Evolutionary conservation across 2,113 vertebrate genomes (phyloP), one percentile per base, ranked within the genome.

Genomic region (Oncorhynchus clarkii): DNA sequence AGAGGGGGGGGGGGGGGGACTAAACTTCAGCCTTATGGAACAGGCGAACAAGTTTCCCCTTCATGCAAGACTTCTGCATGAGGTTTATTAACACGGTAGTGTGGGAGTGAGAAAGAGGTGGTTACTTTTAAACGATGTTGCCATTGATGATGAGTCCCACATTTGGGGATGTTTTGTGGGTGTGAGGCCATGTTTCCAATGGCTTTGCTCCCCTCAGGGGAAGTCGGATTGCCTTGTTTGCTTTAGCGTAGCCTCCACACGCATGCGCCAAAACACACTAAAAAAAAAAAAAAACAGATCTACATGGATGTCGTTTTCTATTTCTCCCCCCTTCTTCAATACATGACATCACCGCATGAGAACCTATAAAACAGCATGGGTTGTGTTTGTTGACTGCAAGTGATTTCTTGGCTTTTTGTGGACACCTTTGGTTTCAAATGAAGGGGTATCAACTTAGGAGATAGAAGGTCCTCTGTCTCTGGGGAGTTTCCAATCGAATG

Each of bases 271-370:
- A 6, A 5, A 26, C 62, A 20, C 31, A 48, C 20, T n/a, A 3
- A 3, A 27, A 60, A 20, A 31, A 4, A 60, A 18, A 2, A n/a
- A 51, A 80, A 3, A 45, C 13, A 29, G 16, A 68, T 70, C 39
- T 22, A 79, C 6, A 75, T 85, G 77, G 77, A 89, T 88, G 67
- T 85, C 29, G 74, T 84, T 84, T 83, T 82, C 80, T 57, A 71
- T 57, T 73, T 73, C 9, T 39, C 70, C 57, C 51, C 70, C 73
- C 73, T 72, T 57, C 78, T 60, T 34, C 16, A 65, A 59, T 20
- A 82, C 31, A 90, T 85, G 77, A 83, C 76, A 83, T 75, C 75
- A 86, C 73, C 64, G 70, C 65, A 80, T 45, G 73, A 8, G 70
- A 80, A 64, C 73, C 75, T 74, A 73, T 87, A 82, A 85, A 88